A percentile compares a stretch with the other conserved stretches of the same genome.
Evolutionary conservation across 2,888 invertebrate genomes (phyloP).

Genomic region (Achlya flavicornis): DNA sequence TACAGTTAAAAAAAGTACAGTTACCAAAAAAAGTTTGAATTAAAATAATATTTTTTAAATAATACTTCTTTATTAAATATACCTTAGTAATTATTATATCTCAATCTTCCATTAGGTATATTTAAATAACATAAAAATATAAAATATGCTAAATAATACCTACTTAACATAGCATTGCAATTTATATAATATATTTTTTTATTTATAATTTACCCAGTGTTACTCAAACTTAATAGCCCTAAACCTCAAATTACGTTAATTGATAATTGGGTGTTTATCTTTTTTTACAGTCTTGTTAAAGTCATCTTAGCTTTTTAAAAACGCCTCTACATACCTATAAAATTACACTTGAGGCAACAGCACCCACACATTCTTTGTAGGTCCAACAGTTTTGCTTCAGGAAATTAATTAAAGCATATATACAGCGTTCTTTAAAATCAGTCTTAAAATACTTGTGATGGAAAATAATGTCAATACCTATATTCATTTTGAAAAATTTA

Average conservation of each 20-base stretch:
- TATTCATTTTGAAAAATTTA: no score
- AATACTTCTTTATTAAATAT: no score
- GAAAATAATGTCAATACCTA: not conserved
- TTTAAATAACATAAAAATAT: no score
- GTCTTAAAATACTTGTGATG: not conserved
- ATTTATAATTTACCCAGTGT: not conserved
- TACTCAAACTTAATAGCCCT: not conserved
- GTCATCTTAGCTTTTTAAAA: not conserved
- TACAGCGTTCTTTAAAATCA: not conserved
- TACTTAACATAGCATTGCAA: not conserved
- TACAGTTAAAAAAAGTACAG: no score
- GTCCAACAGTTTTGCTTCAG: not conserved
- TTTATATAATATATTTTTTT: not conserved
- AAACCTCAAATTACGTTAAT: not conserved
- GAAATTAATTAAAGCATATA: not conserved
- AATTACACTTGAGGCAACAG: not conserved
- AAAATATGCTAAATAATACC: no score
- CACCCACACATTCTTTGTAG: not conserved
- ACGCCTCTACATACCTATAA: not conserved
- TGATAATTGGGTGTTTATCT: not conserved
- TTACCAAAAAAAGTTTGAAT: no score
- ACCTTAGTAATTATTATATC: no score
- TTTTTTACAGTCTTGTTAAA: not conserved
- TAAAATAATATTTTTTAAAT: no score
- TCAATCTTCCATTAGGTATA: no score